phyloP scores from a whole-genome alignment of 2,113 vertebrate species.

The Pipa parva region DNA sequence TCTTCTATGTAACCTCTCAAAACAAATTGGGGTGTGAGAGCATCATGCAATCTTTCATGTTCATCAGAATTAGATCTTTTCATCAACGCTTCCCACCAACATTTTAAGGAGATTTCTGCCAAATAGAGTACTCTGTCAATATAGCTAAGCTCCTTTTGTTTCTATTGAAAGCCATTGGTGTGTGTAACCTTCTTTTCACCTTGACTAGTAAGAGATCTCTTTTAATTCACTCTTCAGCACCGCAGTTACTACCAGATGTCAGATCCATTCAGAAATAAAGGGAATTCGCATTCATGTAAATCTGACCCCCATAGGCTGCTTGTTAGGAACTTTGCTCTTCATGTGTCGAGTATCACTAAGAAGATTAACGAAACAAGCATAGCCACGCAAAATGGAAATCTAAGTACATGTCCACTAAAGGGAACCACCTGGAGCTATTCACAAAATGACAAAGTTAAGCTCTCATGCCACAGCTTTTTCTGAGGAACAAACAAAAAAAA shows the following conservation, averaged over 20 bases:
- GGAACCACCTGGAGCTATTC: slow-evolving; percentile 25
- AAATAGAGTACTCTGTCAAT: slow-evolving; percentile 52
- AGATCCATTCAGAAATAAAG: slow-evolving; percentile 47
- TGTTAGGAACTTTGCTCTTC: slow-evolving; percentile 31
- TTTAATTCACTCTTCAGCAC: slow-evolving; percentile 50
- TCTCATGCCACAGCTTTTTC: slow-evolving; percentile 23
- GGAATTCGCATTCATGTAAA: slow-evolving; percentile 48
- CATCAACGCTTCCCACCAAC: slow-evolving; percentile 50
- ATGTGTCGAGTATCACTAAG: slow-evolving; percentile 42
- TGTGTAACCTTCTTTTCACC: slow-evolving; percentile 52
- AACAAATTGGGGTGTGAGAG: slow-evolving; percentile 44
- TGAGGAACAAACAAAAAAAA: slow-evolving; percentile 13
- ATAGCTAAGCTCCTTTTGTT: slow-evolving; percentile 51
- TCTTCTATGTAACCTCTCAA: slow-evolving; percentile 39
- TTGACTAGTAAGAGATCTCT: slow-evolving; percentile 40
- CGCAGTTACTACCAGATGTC: slow-evolving; percentile 46
- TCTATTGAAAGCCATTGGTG: slow-evolving; percentile 53
- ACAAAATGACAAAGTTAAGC: slow-evolving; percentile 38
- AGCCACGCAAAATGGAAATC: slow-evolving; percentile 32
- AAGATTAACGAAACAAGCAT: slow-evolving; percentile 49
- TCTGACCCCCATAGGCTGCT: slow-evolving; percentile 33
- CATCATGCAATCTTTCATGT: slow-evolving; percentile 51
- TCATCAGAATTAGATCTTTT: slow-evolving; percentile 54
- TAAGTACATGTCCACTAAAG: neutral
- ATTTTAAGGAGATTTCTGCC: slow-evolving; percentile 51